Base-by-base conservation (phyloP, 2,797 vertebrate species). In the Lateolabrax maculatus region DNA sequence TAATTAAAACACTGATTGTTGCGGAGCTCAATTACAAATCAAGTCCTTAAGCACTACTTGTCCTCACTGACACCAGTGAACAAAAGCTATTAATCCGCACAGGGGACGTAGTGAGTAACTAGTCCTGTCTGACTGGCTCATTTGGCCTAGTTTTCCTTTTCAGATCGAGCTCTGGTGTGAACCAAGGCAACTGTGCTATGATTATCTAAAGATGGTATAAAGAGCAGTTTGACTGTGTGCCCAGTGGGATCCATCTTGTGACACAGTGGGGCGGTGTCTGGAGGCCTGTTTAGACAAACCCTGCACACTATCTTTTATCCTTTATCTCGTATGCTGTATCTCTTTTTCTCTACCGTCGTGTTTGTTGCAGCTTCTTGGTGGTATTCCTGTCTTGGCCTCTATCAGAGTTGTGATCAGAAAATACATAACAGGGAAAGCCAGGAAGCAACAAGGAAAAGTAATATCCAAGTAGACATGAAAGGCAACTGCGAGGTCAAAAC, bases 111-210 rank as follows among this genome's bases (percentile, higher is more conserved):
- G 70, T 31, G 23, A 85, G 75, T 78, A 79, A 86, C 86, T 77
- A 74, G 85, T 89, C 75, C 84, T 80, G 88, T 91, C 86, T 85
- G 79, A 85, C 89, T 81, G 85, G 64, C 75, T 90, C 48, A 71
- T 87, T 68, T 90, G 93, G 79, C 92, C 92, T 90, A 89, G 43
- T 90, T 94, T n/a, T 90, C 77, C 85, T 75, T 75, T 75, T 83
- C 67, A 74, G 77, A 69, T 75, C 0, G 6, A 69, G 87, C 77
- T 83, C 78, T 83, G 81, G 77, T 79, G 79, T 36, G 46, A 90
- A 83, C 77, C 44, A 18, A 84, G 48, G 70, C 81, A 81, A 89
- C 84, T 87, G 86, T 81, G 81, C 87, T 85, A 75, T 81, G 86
- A 88, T 87, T 84, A 86, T 90, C 86, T 79, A 83, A 89, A 86